Base-by-base conservation (phyloP, 2,888 invertebrate genomes). In the Ganaspis brasiliensis region DNA sequence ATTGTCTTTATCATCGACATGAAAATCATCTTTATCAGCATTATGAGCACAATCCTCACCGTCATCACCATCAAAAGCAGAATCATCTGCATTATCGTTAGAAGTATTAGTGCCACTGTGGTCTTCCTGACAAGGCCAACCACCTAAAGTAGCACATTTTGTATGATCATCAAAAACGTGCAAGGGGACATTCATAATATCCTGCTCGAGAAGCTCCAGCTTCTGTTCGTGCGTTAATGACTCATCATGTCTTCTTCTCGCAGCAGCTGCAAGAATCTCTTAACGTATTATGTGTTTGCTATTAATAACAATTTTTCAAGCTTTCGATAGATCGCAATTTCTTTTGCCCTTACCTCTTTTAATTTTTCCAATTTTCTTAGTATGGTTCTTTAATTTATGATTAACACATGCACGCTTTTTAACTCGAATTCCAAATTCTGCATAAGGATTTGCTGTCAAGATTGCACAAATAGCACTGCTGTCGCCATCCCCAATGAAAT, bases 101-200 rank as follows among this genome's bases (percentile, higher is more conserved):
- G 31, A 31, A 31, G 31, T 2, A 31, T 4, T 10, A 40, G 1
- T 10, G 4, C 31, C 57, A n/a, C 4, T n/a, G 0, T n/a, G 8
- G 0, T 1, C 16, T n/a, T 59, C 26, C n/a, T 1, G 0, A 1
- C 57, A 59, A 1, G 57, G 16, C 31, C 31, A 59, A 24, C 31
- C 16, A 26, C 31, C 19, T 3, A 9, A 0, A 21, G 26, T 4
- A 2, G 0, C 2, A 14, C 72, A 72, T 5, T 19, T 19, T 16
- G 21, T 16, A 35, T 72, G 72, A 16, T 35, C 55, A 14, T 55
- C 72, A 19, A 72, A 57, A 1, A 16, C 21, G 10, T 57, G 72
- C 16, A 16, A 14, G 1, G 72, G 72, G 1, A 72, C 35, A 16
- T 19, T 55, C 35, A 37, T 37, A 5, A 72, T 56, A 16, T 72